phyloP scores from a whole-genome alignment of 2,797 vertebrate genomes.

The Protonibea diacanthus region DNA sequence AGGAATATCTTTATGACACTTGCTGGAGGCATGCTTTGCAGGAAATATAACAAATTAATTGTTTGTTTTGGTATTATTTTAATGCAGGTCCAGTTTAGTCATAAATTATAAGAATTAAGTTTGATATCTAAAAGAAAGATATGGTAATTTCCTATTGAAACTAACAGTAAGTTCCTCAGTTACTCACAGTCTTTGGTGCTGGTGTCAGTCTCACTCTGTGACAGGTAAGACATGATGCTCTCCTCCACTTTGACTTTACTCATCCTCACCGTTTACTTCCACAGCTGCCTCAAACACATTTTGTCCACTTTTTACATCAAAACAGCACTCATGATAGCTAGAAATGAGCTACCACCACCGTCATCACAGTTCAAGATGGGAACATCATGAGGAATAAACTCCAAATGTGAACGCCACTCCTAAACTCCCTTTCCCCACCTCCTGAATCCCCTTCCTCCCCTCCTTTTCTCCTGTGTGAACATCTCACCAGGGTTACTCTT shows the following conservation, averaged over 20 bases:
- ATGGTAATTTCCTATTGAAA: neutral
- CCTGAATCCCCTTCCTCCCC: constrained; percentile 20
- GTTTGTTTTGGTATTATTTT: neutral
- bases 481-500: constrained; percentile 86
- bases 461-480: constrained; percentile 68
- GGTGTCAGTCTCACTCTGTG: constrained; percentile 84
- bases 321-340: constrained; percentile 4
- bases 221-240: constrained; percentile 84
- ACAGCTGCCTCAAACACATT: constrained; percentile 12
- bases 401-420: constrained; percentile 40
- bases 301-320: constrained; percentile 31
- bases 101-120: neutral
- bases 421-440: constrained; percentile 73
- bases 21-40: neutral
- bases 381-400: constrained; percentile 35
- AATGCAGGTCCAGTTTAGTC: neutral
- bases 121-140: neutral
- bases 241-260: constrained; percentile 65
- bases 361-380: constrained; percentile 14
- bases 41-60: neutral
- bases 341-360: constrained; percentile 14
- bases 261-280: constrained; percentile 63
- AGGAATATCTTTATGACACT: neutral
- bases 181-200: constrained; percentile 93
- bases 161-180: neutral